Evolutionary conservation across 2,888 invertebrate species (phyloP).

Genomic region (Campaea margaritaria): DNA sequence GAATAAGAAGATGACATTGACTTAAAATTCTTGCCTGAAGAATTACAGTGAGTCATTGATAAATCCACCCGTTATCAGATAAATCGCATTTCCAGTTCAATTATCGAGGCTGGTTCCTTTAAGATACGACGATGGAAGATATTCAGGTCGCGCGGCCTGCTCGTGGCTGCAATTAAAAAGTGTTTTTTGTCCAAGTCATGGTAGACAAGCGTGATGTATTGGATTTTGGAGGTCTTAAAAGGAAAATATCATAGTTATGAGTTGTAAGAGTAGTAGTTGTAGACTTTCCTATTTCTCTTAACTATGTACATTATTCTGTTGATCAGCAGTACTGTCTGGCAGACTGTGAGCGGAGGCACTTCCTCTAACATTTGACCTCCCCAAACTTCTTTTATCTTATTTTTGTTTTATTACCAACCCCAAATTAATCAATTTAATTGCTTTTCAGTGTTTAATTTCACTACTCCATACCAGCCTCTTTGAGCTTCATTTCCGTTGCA

Average conservation of each 20-base stretch:
- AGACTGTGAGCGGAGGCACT: too few species aligned
- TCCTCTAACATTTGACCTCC: too few species aligned
- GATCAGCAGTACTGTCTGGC: too few species aligned
- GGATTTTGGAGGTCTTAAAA: background rate
- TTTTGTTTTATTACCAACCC: too few species aligned
- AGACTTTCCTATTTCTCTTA: too few species aligned
- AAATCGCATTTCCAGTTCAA: constrained; percentile 52
- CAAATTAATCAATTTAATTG: too few species aligned
- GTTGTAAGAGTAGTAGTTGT: too few species aligned
- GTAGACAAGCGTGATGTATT: constrained; percentile 38
- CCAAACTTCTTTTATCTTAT: too few species aligned
- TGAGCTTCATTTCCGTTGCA: background rate
- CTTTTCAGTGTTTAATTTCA: background rate
- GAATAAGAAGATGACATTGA: constrained; percentile 25
- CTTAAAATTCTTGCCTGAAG: constrained; percentile 28
- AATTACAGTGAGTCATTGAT: constrained; percentile 34
- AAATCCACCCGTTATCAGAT: constrained; percentile 45
- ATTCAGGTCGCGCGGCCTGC: constrained; percentile 59
- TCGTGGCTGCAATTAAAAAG: constrained; percentile 60
- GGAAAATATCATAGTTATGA: too few species aligned
- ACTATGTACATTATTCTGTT: too few species aligned
- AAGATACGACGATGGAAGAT: constrained; percentile 48
- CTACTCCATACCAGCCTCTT: background rate
- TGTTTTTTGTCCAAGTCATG: constrained; percentile 52
- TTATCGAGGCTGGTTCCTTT: constrained; percentile 51